These are phyloP conservation scores for Fragum sueziense DNA, from an alignment of 2,888 invertebrate species.

Conservation along the genomic window DNA sequence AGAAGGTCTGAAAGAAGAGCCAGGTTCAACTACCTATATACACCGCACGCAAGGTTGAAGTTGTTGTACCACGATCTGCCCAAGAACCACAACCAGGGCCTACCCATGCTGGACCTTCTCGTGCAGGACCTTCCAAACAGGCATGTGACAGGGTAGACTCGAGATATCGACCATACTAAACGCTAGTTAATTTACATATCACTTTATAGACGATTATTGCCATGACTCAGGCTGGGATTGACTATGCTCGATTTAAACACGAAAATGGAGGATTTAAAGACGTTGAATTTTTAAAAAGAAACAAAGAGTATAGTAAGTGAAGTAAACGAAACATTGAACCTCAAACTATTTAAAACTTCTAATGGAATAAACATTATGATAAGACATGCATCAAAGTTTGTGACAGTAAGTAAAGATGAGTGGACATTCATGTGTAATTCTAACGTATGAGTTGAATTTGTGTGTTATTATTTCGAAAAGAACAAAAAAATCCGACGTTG, in stretches of 20 bases:
- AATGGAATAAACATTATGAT: slow-evolving; percentile 6
- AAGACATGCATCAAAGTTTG: slow-evolving; percentile 15
- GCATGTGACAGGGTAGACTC: no score
- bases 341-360: not conserved
- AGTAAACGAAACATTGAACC: slow-evolving; percentile 14
- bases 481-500: no score
- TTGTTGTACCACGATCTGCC: not conserved
- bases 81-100: not conserved
- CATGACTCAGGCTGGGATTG: not conserved
- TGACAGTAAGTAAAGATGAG: not conserved
- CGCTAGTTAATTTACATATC: not conserved
- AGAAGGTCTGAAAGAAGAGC: not conserved
- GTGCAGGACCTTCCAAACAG: no score
- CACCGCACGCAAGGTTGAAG: not conserved
- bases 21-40: not conserved
- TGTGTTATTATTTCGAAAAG: not conserved
- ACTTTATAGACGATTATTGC: not conserved
- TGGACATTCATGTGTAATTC: slow-evolving; percentile 3
- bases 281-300: not conserved
- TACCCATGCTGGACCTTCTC: not conserved
- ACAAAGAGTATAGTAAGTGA: not conserved
- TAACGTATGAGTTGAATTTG: slow-evolving; percentile 1
- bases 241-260: not conserved
- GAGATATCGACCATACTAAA: not conserved
- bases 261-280: slow-evolving; percentile 1